phyloP scores from a whole-genome alignment of 2,888 invertebrate species.

The Apotomis capreana region DNA sequence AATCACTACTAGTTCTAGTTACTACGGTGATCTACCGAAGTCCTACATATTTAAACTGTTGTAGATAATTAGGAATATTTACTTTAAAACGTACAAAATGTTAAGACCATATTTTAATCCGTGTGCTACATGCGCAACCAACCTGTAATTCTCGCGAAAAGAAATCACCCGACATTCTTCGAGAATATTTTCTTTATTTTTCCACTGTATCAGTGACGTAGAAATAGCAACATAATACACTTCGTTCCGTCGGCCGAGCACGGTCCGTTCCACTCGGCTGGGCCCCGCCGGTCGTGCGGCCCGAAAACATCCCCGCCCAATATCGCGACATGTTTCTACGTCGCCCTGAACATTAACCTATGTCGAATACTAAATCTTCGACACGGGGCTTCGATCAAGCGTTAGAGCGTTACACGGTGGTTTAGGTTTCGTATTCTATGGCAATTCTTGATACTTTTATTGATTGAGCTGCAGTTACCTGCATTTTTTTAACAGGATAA shows the following conservation, averaged over 20 bases:
- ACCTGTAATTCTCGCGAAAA: not conserved
- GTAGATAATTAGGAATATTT: too few relatives aligned
- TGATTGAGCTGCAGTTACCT: not conserved
- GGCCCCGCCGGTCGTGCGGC: slow-evolving; percentile 65
- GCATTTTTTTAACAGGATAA: too few relatives aligned
- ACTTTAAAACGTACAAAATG: too few relatives aligned
- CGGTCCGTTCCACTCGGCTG: slow-evolving; percentile 67
- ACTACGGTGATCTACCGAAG: too few relatives aligned
- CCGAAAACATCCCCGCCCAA: slow-evolving; percentile 70
- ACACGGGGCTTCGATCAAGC: slow-evolving; percentile 29
- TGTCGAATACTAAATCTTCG: slow-evolving; percentile 40
- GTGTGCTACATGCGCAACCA: not conserved
- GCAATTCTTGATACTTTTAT: not conserved
- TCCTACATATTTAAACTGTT: too few relatives aligned
- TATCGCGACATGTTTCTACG: slow-evolving; percentile 60
- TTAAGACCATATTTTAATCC: too few relatives aligned
- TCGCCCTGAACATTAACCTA: slow-evolving; percentile 53
- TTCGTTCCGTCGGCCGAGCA: slow-evolving; percentile 49
- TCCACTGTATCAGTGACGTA: slow-evolving; percentile 43
- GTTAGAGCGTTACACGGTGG: slow-evolving; percentile 33
- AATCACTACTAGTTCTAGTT: not conserved
- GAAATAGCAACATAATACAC: slow-evolving; percentile 36
- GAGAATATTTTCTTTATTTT: slow-evolving; percentile 43
- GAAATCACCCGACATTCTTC: slow-evolving; percentile 18
- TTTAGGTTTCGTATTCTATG: slow-evolving; percentile 24